Base-by-base conservation (phyloP, 2,888 invertebrate species). In the Campoletis raptor region DNA sequence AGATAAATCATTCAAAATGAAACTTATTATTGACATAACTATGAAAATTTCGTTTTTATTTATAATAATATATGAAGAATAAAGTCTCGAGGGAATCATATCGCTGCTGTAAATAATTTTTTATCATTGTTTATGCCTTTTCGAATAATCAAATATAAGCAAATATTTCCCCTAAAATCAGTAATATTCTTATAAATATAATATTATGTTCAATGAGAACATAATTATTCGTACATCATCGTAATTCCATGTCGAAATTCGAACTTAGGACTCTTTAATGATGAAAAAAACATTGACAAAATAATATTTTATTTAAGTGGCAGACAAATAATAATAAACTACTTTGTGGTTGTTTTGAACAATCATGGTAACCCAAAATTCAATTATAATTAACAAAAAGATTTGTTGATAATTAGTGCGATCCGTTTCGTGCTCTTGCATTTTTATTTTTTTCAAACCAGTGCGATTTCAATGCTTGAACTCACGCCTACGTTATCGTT, bases 381-480 rank as follows among this genome's bases (percentile, higher is more conserved):
- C 8, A 9, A 40, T 40, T 40, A 6, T 40, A 6, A 48, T 48
- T 2, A 18, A 57, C n/a, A 24, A 67, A n/a, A 5, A 12, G 36
- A n/a, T 72, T 45, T 10, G 66, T 36, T 42, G 42, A 30, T 12
- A 6, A 72, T 66, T 40, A 18, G 52, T 40, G 18, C 64, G 48
- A 37, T 72, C n/a, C 54, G n/a, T 30, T 45, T 24, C 15, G 24
- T 7, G 5, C 45, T 45, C 2, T 24, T 45, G 21, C 5, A 48
- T 48, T 70, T 70, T 70, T 7, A 45, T 45, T 45, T 2, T 15
- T 70, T 70, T 30, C 8, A 8, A 48, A 15, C 67, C 36, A 52
- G 70, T 89, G 93, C 89, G 92, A 93, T 90, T 93, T 93, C 92
- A 92, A 93, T 90, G 93, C 93, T 90, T 86, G 92, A 85, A 69